These are phyloP conservation scores for Diadema setosum DNA, from an alignment of 35 echinoderm and acorn worm species.

Conservation along the genomic window DNA sequence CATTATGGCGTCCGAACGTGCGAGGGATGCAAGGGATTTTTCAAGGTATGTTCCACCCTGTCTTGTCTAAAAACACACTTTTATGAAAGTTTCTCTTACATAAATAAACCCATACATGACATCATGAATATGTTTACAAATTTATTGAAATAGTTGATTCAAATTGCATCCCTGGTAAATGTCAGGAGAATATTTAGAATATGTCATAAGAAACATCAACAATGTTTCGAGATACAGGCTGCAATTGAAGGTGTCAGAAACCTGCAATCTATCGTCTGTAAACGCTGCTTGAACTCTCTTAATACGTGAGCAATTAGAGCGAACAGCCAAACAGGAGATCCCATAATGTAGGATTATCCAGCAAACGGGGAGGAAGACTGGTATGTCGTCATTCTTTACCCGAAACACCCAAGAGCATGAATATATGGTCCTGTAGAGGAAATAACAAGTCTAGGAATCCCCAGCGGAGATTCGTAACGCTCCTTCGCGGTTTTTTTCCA, in stretches of 20 bases:
- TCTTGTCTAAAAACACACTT: background rate
- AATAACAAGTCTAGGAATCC: slow-evolving; percentile 16
- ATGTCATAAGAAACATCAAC: too few species aligned
- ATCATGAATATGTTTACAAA: background rate
- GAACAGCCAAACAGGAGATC: too few species aligned
- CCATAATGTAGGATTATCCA: background rate
- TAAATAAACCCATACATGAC: background rate
- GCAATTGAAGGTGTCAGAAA: too few species aligned
- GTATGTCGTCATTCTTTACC: background rate
- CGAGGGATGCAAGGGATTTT: slow-evolving; percentile 99
- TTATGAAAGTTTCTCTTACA: background rate
- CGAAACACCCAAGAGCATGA: background rate
- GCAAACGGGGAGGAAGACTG: background rate
- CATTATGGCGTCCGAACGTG: slow-evolving; percentile 98
- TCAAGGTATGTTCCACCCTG: slow-evolving; percentile 75
- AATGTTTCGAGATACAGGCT: too few species aligned
- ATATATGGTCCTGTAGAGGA: background rate
- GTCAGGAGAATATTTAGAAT: too few species aligned
- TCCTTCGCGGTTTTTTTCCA: background rate
- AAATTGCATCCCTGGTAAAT: too few species aligned
- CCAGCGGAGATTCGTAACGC: background rate
- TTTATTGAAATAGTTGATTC: too few species aligned
- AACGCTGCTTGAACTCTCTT: background rate
- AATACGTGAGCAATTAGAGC: background rate
- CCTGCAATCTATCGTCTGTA: background rate